Percentiles rank a stretch among this genome's conserved stretches.
Conservation (phyloP, 2,888 invertebrate genomes). For the Drosophila formosana region DNA sequence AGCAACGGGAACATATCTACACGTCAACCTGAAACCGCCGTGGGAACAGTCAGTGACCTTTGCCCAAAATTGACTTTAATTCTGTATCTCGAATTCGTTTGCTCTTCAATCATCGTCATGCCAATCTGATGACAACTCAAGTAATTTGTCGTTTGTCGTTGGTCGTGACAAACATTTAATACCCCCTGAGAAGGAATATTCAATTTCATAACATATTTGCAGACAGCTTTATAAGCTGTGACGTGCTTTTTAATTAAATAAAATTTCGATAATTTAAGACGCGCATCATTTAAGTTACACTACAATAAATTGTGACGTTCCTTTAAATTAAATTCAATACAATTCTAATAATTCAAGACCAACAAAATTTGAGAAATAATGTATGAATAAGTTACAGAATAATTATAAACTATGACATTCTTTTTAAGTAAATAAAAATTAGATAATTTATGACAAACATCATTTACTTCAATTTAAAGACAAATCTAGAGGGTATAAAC, state of each 20-base stretch:
- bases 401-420: no score
- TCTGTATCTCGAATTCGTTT: conserved; percentile 7
- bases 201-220: not conserved
- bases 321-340: not conserved
- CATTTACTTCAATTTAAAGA: no score
- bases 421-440: no score
- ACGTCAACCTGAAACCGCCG: conserved; percentile 1
- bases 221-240: not conserved
- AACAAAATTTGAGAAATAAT: no score
- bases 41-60: conserved; percentile 4
- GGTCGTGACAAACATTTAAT: not conserved
- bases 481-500: no score
- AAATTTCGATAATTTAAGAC: not conserved
- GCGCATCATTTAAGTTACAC: no score
- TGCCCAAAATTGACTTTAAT: conserved; percentile 18
- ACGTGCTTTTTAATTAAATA: not conserved
- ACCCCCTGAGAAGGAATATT: not conserved
- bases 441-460: no score
- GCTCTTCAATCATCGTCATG: conserved; percentile 9
- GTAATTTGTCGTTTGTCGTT: conserved; percentile 9
- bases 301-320: not conserved
- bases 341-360: not conserved
- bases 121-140: conserved; percentile 26
- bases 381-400: no score
- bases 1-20: conserved; percentile 10